These are phyloP conservation scores for Plemyria rubiginata DNA, from an alignment of 2,888 invertebrate species.

Conservation along the genomic window DNA sequence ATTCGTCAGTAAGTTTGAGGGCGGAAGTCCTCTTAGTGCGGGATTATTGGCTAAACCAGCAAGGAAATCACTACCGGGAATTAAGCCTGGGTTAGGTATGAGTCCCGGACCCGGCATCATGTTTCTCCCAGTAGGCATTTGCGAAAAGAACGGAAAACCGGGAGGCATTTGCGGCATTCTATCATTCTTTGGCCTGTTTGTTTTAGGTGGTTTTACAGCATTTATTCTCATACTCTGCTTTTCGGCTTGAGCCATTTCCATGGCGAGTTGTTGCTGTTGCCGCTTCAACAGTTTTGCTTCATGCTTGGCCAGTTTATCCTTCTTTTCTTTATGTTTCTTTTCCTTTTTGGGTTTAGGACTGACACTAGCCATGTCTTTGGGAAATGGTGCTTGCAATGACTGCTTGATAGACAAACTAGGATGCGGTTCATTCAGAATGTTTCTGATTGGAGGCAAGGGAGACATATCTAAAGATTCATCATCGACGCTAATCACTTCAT, in stretches of 20 bases:
- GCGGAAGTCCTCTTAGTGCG: constrained; percentile 70
- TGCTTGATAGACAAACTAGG: constrained; percentile 76
- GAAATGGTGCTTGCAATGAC: constrained; percentile 74
- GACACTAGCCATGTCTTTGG: constrained; percentile 83
- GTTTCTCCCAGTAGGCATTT: constrained; percentile 79
- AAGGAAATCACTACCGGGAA: constrained; percentile 76
- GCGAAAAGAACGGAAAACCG: constrained; percentile 77
- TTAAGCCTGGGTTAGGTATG: constrained; percentile 77
- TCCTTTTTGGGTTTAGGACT: constrained; percentile 86
- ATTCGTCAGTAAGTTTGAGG: constrained; percentile 77
- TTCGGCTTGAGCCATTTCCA: constrained; percentile 72
- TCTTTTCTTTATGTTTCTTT: constrained; percentile 81
- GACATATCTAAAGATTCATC: constrained; percentile 76
- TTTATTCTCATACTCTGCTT: constrained; percentile 69
- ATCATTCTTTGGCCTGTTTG: constrained; percentile 73
- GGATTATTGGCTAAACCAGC: constrained; percentile 77
- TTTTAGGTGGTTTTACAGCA: constrained; percentile 67
- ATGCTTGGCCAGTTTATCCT: constrained; percentile 77
- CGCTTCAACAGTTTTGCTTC: constrained; percentile 78
- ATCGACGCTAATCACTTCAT: constrained; percentile 80
- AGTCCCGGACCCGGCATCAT: constrained; percentile 83
- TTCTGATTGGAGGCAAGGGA: constrained; percentile 56
- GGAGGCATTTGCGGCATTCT: constrained; percentile 74
- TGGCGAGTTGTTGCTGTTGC: constrained; percentile 75
- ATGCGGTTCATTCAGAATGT: constrained; percentile 54